Evolutionary conservation across 2,113 vertebrate genomes (phyloP).

Genomic region (Crotalus helleri): DNA sequence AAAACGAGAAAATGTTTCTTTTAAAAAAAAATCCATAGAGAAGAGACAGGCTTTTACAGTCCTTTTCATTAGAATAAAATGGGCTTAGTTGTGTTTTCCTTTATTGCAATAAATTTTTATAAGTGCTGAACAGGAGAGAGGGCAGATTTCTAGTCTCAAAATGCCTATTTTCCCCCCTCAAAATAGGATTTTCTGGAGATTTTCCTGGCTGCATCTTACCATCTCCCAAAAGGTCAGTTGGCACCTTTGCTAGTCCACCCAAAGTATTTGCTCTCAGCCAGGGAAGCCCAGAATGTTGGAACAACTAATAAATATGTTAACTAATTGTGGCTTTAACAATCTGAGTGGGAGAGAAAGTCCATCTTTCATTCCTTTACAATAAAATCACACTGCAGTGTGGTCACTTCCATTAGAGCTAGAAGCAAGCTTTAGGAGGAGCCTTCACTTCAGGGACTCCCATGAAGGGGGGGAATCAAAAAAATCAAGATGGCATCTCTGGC

Average conservation of each 20-base stretch:
- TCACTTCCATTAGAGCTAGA: not conserved
- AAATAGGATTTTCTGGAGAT: not conserved
- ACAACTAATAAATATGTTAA: not conserved
- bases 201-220: not conserved
- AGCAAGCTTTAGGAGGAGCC: not conserved
- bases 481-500: not conserved
- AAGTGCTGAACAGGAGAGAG: not conserved
- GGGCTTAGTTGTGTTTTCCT: not conserved
- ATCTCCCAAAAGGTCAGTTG: not conserved
- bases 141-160: not conserved
- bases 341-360: not conserved
- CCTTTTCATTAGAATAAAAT: not conserved
- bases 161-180: not conserved
- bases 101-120: not conserved
- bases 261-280: not conserved
- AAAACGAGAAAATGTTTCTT: not conserved
- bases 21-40: not conserved
- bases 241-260: not conserved
- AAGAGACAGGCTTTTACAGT: not conserved
- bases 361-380: not conserved
- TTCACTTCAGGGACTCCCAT: not conserved
- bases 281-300: not conserved
- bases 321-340: not conserved
- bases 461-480: not conserved
- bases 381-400: not conserved